Evolutionary conservation across 2,113 vertebrate genomes (phyloP), one percentile per base, ranked within the genome.

Genomic region (Pontoporia blainvillei): DNA sequence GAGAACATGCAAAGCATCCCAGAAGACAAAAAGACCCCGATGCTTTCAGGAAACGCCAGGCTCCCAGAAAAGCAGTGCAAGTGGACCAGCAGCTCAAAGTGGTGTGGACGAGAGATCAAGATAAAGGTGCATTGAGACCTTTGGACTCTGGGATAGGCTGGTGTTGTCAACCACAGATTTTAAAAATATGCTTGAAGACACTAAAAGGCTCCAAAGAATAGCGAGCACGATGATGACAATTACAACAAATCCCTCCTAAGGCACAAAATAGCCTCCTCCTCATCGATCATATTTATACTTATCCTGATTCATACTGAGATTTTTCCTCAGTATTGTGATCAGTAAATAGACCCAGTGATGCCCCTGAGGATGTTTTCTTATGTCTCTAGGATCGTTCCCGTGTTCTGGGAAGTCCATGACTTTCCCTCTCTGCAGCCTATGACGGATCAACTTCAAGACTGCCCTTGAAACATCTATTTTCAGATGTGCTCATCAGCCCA

Each of bases 1-100:
- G 9, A 36, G 29, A 34, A 2, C 41, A 4, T 0, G 7, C 0
- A 10, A 14, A 18, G 25, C 13, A 34, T 21, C 62, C 14, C 12
- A 21, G 2, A 6, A 8, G 11, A 10, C 8, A 8, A 9, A 39
- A 69, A 31, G n/a, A 25, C 6, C n/a, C 3, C 0, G 0, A 54
- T 8, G 3, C 29, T 46, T 62, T 34, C 21, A 59, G 79, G 39
- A 67, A 71, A 52, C 0, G 3, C 41, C 27, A 20, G 7, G 17
- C 8, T 14, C 2, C 23, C 29, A 8, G 46, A 34, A 29, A 64
- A 57, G 31, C 6, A 5, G 10, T 8, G 39, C 6, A 66, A 15
- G 17, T 20, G 13, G 6, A 36, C 46, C 1, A 8, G 17, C 4
- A 31, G n/a, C 3, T 20, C 9, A 1, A 9, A 36, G 10, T 18